Base-by-base conservation (phyloP, 2,113 vertebrate species). In the Centropristis striata region DNA sequence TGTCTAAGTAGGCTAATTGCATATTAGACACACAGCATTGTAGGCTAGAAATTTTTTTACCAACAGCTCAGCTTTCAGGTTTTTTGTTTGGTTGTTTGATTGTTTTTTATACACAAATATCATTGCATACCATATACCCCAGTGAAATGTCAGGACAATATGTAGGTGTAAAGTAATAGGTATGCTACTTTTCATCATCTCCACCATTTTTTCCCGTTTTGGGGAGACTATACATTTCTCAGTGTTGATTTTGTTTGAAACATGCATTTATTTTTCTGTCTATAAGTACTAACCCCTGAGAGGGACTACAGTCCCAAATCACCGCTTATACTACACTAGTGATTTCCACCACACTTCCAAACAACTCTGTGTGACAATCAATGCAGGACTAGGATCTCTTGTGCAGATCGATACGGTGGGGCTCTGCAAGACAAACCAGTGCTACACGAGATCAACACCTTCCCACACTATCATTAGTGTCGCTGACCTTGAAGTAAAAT, bases 401-500 rank as follows among this genome's bases (percentile, higher is more conserved):
- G 63, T 66, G 78, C 47, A n/a, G 86, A 92, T 94, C 91, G 47
- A 93, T 93, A 74, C 37, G 8, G 64, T 41, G 81, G 77, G 70
- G 78, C 81, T 81, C 88, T 78, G 75, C 74, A 51, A 55, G 75
- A 92, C 89, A 92, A 86, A 85, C 84, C 81, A 75, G 83, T 46
- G 72, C 89, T 80, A 46, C 85, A 47, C 36, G 14, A 90, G 86
- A 92, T 90, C 92, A 86, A 85, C 87, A 89, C 87, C 88, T 93
- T 90, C 90, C 76, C 87, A 81, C 86, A 72, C 72, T 11, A 83
- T 92, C 93, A 93, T 93, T 94, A 92, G 89, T 95, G 92, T 93
- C 90, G 64, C 90, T 94, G 93, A 95, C 91, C 92, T 92, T 92
- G 94, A 95, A 94, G 91, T 93, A 92, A 94, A 94, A 94, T 91